Percentiles rank a stretch among this genome's conserved stretches.
Evolutionary conservation across 2,113 vertebrate species (phyloP).

Genomic region (Pleuronectes platessa): DNA sequence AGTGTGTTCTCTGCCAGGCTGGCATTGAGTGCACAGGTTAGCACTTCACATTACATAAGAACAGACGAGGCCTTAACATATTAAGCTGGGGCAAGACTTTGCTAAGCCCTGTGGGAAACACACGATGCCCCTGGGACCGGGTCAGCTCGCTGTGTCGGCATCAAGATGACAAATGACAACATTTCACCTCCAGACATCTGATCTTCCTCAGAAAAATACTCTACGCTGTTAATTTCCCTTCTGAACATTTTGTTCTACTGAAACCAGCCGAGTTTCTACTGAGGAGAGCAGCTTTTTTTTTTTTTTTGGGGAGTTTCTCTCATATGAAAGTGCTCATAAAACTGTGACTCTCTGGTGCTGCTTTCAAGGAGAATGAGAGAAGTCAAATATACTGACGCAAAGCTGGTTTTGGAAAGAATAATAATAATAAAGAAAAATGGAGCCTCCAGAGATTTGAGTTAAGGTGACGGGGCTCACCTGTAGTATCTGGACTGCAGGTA

Average conservation of each 20-base stretch:
- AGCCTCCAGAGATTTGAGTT: background rate
- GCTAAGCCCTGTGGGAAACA: slow-evolving; percentile 55
- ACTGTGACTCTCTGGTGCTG: no score
- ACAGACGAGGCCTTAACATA: slow-evolving; percentile 4
- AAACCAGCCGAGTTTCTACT: background rate
- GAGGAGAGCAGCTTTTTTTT: background rate
- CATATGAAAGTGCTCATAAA: background rate
- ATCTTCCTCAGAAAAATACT: slow-evolving; percentile 19
- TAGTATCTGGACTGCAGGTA: slow-evolving; percentile 98
- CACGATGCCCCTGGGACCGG: slow-evolving; percentile 18
- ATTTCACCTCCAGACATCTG: slow-evolving; percentile 20
- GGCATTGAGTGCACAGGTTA: background rate
- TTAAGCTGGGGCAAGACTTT: slow-evolving; percentile 17
- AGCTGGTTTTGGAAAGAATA: no score
- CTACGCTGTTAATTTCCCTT: background rate
- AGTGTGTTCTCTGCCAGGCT: background rate
- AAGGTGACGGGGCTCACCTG: slow-evolving; percentile 83
- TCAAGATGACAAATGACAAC: slow-evolving; percentile 13
- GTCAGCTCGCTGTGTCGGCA: slow-evolving; percentile 4
- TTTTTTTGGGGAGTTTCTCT: background rate
- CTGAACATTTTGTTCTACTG: slow-evolving; percentile 14
- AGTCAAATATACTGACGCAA: no score
- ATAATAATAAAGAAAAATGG: background rate
- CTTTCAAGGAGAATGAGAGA: no score
- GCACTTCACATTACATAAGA: slow-evolving; percentile 50